These are phyloP conservation scores for Australoheros scitulus DNA, from an alignment of 2,113 vertebrate species.

Conservation along the genomic window DNA sequence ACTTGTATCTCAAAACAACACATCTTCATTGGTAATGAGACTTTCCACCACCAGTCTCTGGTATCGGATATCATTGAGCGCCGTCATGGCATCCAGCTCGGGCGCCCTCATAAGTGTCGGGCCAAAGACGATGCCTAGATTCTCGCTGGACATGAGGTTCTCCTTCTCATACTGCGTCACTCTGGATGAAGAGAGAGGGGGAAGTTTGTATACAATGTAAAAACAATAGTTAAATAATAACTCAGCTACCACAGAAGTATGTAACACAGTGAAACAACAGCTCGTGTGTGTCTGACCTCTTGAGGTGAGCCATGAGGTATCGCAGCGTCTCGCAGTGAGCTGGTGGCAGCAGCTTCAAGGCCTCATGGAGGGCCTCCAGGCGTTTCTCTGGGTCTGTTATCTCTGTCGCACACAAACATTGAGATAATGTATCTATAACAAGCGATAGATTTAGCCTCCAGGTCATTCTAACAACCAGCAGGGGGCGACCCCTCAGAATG, in stretches of 20 bases:
- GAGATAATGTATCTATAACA: background rate
- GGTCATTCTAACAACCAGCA: background rate
- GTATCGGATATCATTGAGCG: constrained; percentile 93
- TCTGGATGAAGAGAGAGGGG: constrained; percentile 66
- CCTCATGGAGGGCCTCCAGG: constrained; percentile 93
- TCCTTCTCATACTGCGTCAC: constrained; percentile 90
- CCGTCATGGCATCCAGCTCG: constrained; percentile 90
- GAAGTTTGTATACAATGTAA: background rate
- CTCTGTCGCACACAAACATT: constrained; percentile 78
- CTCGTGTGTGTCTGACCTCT: constrained; percentile 81
- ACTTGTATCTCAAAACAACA: constrained; percentile 85
- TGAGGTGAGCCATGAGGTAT: constrained; percentile 99
- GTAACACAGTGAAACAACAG: background rate
- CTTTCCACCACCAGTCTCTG: constrained; percentile 95
- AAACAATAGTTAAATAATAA: background rate
- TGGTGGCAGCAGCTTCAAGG: constrained; percentile 93
- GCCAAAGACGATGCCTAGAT: constrained; percentile 88
- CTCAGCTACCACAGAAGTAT: background rate
- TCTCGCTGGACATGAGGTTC: constrained; percentile 94
- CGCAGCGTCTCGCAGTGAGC: constrained; percentile 96
- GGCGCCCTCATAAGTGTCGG: constrained; percentile 92
- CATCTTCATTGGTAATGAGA: constrained; percentile 95
- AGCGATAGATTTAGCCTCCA: background rate
- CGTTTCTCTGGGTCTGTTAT: constrained; percentile 90
- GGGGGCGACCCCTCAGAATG: background rate